A percentile compares a stretch with the other conserved stretches of the same genome.
Conservation (phyloP, 2,888 invertebrate genomes). For the Spicauda simplicius region DNA sequence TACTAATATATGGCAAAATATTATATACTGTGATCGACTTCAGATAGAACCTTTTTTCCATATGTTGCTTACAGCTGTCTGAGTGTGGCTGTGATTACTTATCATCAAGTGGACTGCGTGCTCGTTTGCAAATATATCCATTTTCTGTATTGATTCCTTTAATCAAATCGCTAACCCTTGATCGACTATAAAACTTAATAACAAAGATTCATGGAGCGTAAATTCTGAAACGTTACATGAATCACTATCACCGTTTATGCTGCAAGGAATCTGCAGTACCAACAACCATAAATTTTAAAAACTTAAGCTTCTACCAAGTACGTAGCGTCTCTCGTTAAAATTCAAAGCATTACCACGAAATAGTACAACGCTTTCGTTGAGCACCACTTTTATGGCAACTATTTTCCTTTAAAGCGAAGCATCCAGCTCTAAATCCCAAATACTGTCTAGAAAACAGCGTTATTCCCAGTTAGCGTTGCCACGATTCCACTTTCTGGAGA, state of each 20-base stretch:
- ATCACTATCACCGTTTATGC: neutral
- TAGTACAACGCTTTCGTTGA: conserved; percentile 11
- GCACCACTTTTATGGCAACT: conserved; percentile 19
- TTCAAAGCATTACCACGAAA: conserved; percentile 18
- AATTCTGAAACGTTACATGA: neutral
- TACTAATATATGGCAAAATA: no score
- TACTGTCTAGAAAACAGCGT: conserved; percentile 11
- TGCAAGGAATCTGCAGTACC: neutral
- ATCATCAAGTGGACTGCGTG: no score
- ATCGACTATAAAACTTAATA: no score
- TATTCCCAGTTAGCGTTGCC: conserved; percentile 13
- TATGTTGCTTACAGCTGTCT: no score
- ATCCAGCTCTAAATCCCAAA: conserved; percentile 12
- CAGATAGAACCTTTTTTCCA: no score
- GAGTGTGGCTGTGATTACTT: no score
- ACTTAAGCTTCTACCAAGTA: conserved; percentile 14
- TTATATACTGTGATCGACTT: no score
- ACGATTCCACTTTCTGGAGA: conserved; percentile 6
- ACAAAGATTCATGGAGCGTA: neutral
- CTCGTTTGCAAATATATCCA: no score
- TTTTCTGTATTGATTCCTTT: no score
- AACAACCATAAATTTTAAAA: neutral
- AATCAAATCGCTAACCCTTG: no score
- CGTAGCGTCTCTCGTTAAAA: conserved; percentile 11
- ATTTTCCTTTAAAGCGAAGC: conserved; percentile 13